These are phyloP conservation scores for Phylloscopus trochilus DNA, from an alignment of 2,113 vertebrate species.

Conservation along the genomic window DNA sequence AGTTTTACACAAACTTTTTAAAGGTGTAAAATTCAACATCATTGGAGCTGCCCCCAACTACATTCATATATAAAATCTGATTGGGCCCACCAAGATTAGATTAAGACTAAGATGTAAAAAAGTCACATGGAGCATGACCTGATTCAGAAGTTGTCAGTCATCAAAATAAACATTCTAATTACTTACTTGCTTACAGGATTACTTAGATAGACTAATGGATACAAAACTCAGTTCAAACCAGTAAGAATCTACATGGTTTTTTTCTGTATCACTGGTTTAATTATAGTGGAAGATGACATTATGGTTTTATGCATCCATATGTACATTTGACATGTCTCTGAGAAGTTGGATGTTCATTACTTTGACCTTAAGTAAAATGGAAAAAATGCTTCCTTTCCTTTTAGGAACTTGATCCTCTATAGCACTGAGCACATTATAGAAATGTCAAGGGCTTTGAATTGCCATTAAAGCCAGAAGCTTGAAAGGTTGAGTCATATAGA, in stretches of 20 bases:
- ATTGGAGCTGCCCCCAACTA: not conserved
- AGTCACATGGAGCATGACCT: not conserved
- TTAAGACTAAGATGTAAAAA: not conserved
- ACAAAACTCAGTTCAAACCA: not conserved
- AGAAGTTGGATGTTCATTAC: not conserved
- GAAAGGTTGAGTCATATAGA: conserved; percentile 45
- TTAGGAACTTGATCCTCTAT: not conserved
- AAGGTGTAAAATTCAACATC: not conserved
- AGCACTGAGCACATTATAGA: not conserved
- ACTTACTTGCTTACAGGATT: not conserved
- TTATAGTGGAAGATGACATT: not conserved
- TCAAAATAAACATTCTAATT: not conserved
- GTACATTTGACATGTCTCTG: not conserved
- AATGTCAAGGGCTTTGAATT: conserved; percentile 55
- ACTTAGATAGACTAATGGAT: not conserved
- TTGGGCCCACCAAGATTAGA: not conserved
- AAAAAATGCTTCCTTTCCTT: not conserved
- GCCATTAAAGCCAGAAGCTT: conserved; percentile 14
- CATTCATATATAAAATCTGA: not conserved
- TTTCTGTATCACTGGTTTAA: not conserved
- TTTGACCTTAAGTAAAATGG: conserved; percentile 14
- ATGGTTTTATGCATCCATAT: not conserved
- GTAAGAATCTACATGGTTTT: not conserved
- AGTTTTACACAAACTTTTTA: not conserved
- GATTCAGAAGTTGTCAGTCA: not conserved